Conservation (phyloP, 2,888 invertebrate genomes). For the Nematopogon swammerdamellus region DNA sequence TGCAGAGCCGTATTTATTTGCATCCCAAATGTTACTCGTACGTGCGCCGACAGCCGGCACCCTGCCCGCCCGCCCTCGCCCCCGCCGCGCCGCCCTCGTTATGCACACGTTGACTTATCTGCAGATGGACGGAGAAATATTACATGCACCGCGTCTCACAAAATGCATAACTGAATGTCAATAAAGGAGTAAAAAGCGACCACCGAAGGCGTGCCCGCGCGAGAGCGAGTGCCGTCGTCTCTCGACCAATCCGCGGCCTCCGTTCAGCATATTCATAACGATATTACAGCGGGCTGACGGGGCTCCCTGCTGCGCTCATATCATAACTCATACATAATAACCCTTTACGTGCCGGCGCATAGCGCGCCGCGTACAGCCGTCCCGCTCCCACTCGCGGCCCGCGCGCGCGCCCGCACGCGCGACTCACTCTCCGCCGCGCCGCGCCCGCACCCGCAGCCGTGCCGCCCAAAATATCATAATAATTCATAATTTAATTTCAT, state of each 20-base stretch:
- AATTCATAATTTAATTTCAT: slow-evolving; percentile 52
- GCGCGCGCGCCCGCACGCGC: slow-evolving; percentile 22
- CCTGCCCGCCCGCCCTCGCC: slow-evolving; percentile 1
- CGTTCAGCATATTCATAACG: slow-evolving; percentile 55
- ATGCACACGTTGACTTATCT: slow-evolving; percentile 31
- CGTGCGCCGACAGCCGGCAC: slow-evolving; percentile 30
- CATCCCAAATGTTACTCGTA: slow-evolving; percentile 52
- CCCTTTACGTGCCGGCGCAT: slow-evolving; percentile 44
- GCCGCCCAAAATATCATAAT: slow-evolving; percentile 44
- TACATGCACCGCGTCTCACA: slow-evolving; percentile 50
- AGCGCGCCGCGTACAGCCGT: slow-evolving; percentile 21
- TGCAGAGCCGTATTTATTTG: slow-evolving; percentile 36
- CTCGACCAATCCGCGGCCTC: slow-evolving; percentile 50
- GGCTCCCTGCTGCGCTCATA: slow-evolving; percentile 33
- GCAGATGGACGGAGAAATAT: slow-evolving; percentile 46
- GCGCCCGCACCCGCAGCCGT: slow-evolving; percentile 30
- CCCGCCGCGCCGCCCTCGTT: neutral
- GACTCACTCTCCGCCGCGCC: slow-evolving; percentile 34
- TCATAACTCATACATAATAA: slow-evolving; percentile 60
- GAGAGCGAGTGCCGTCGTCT: slow-evolving; percentile 24
- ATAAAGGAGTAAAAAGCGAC: slow-evolving; percentile 50
- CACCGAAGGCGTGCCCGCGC: slow-evolving; percentile 47
- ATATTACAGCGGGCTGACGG: slow-evolving; percentile 50
- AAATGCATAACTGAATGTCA: slow-evolving; percentile 55
- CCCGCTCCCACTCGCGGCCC: slow-evolving; percentile 28